phyloP scores from a whole-genome alignment of 2,113 vertebrate species.

The Odocoileus virginianus region DNA sequence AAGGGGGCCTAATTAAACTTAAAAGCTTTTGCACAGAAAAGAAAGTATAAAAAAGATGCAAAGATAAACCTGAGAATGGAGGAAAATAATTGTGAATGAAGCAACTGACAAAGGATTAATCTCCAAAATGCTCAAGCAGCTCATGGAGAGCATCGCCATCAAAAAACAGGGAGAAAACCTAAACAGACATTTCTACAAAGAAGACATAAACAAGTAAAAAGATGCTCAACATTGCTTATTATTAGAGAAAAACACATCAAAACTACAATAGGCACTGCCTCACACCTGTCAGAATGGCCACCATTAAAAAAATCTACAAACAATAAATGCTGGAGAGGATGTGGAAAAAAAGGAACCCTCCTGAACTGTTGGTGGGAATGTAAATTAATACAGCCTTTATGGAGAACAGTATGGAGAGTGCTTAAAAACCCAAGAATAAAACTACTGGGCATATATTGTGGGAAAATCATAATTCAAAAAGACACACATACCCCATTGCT shows the following conservation, averaged over 20 bases:
- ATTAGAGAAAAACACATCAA: not conserved
- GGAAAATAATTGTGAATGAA: not conserved
- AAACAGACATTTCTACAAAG: not conserved
- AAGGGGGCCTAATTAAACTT: not conserved
- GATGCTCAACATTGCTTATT: not conserved
- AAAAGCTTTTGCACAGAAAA: not conserved
- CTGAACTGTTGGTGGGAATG: not conserved
- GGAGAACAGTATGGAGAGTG: not conserved
- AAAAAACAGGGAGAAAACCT: not conserved
- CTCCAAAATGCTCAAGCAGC: not conserved
- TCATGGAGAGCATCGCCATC: not conserved
- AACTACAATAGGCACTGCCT: not conserved
- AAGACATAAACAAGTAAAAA: not conserved
- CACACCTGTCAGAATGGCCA: not conserved
- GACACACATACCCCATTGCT: not conserved
- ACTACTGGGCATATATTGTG: not conserved
- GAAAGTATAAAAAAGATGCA: not conserved
- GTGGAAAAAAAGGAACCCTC: not conserved
- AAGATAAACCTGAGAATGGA: not conserved
- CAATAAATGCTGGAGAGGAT: not conserved
- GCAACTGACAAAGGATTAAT: not conserved
- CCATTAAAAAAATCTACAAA: not conserved
- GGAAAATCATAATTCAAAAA: not conserved
- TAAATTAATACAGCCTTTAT: not conserved
- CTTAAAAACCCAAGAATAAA: not conserved